Evolutionary conservation across 1,140 invertebrate genomes (phyloP).

Genomic region (Uloborus diversus): DNA sequence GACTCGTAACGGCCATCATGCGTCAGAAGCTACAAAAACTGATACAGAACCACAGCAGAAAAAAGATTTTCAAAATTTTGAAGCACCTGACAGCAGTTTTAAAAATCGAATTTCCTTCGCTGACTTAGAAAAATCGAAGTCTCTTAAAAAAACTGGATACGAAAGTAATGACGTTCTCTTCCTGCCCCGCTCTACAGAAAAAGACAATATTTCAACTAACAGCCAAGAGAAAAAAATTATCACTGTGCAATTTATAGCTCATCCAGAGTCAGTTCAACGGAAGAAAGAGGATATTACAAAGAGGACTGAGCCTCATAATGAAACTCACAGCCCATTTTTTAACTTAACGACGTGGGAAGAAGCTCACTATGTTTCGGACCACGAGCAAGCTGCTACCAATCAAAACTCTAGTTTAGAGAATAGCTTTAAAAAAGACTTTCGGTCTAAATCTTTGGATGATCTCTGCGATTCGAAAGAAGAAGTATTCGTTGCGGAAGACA

Average conservation of each 20-base stretch:
- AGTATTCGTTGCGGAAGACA: neutral
- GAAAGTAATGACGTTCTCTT: slow-evolving; percentile 40
- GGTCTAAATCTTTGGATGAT: slow-evolving; percentile 38
- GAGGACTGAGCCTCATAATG: neutral
- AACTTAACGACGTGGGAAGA: slow-evolving; percentile 46
- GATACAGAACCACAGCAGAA: neutral
- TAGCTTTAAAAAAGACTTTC: neutral
- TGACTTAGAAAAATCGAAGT: neutral
- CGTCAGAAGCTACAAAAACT: no score
- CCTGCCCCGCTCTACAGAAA: neutral
- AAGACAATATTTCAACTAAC: neutral
- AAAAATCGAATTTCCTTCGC: slow-evolving; percentile 1
- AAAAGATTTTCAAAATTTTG: no score
- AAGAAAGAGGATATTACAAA: neutral
- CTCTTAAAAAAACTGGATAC: slow-evolving; percentile 1
- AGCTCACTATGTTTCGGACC: slow-evolving; percentile 15
- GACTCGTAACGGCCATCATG: neutral
- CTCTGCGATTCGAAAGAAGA: slow-evolving; percentile 7
- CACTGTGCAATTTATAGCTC: slow-evolving; percentile 23
- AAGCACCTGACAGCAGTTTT: no score
- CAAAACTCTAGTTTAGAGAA: neutral
- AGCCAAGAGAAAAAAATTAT: slow-evolving; percentile 3
- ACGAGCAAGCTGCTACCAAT: neutral
- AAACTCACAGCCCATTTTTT: slow-evolving; percentile 11
- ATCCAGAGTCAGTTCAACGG: neutral